A percentile compares a stretch with the other conserved stretches of the same genome.
Conservation (phyloP, 2,888 invertebrate genomes). For the Nephrotoma guestfalica region DNA sequence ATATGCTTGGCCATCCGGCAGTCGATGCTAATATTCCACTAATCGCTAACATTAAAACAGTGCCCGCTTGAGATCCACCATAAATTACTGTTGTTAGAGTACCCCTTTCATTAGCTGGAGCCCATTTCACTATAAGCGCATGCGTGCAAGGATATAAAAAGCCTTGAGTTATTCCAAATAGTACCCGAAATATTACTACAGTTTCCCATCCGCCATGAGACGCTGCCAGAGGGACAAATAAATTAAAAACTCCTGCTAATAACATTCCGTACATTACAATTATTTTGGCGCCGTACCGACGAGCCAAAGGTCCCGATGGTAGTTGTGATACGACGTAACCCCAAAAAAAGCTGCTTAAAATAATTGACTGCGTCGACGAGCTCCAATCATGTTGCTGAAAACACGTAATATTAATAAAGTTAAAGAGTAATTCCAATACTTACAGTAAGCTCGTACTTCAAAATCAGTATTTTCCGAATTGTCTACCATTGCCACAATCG, state of each 20-base stretch:
- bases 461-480: slow-evolving; percentile 31
- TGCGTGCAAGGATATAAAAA: slow-evolving; percentile 46
- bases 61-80: slow-evolving; percentile 57
- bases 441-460: slow-evolving; percentile 24
- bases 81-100: slow-evolving; percentile 47
- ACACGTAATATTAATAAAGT: background rate
- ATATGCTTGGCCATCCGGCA: slow-evolving; percentile 57
- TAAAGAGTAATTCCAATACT: background rate
- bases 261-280: slow-evolving; percentile 39
- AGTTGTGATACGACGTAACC: slow-evolving; percentile 48
- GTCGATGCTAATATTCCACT: slow-evolving; percentile 49
- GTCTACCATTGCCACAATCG: slow-evolving; percentile 51
- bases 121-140: slow-evolving; percentile 47
- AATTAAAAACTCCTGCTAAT: slow-evolving; percentile 47
- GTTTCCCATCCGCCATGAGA: slow-evolving; percentile 43
- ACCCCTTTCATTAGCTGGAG: slow-evolving; percentile 48
- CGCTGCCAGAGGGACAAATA: slow-evolving; percentile 55
- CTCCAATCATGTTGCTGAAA: slow-evolving; percentile 45
- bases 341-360: slow-evolving; percentile 52
- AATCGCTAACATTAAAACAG: slow-evolving; percentile 49
- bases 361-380: slow-evolving; percentile 36
- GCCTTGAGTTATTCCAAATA: slow-evolving; percentile 49
- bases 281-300: slow-evolving; percentile 52
- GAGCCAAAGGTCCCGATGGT: slow-evolving; percentile 53
- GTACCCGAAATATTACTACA: slow-evolving; percentile 34